A percentile compares a stretch with the other conserved stretches of the same genome.
phyloP scores from a whole-genome alignment of 2,888 invertebrate species.

The Ophonus ardosiacus region DNA sequence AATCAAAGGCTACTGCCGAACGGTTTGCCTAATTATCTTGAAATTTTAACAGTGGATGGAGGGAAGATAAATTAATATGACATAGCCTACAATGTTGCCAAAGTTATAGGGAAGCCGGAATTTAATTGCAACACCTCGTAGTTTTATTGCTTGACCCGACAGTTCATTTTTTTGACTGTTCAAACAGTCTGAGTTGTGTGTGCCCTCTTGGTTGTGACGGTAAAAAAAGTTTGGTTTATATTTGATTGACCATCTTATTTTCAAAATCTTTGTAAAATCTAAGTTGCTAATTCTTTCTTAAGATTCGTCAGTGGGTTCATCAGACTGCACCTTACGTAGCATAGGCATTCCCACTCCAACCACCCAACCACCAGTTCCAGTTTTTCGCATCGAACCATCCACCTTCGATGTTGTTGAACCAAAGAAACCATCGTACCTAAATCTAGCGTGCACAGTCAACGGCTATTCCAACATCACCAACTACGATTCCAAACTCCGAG shows the following conservation, averaged over 20 bases:
- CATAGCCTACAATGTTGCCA: no score
- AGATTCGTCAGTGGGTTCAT: conserved; percentile 77
- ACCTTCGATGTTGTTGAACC: conserved; percentile 66
- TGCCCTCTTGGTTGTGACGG: no score
- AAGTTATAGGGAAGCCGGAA: no score
- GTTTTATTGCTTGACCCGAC: no score
- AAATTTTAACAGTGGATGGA: no score
- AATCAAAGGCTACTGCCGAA: no score
- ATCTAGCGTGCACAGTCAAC: conserved; percentile 92
- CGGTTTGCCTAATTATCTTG: no score
- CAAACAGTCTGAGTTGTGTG: no score
- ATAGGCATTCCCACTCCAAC: conserved; percentile 73
- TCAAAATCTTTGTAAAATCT: neutral
- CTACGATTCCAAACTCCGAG: conserved; percentile 89
- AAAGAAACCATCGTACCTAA: conserved; percentile 92
- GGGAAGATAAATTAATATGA: no score
- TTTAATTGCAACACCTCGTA: no score
- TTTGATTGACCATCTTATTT: neutral
- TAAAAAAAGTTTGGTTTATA: neutral
- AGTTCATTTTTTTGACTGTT: no score
- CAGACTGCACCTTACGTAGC: conserved; percentile 77
- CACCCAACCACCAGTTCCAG: conserved; percentile 64
- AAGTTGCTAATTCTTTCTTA: conserved; percentile 57
- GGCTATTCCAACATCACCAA: conserved; percentile 92
- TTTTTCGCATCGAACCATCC: conserved; percentile 69